Base-by-base conservation (phyloP, 2,797 vertebrate genomes). In the Hapalemur alaotrensis region DNA sequence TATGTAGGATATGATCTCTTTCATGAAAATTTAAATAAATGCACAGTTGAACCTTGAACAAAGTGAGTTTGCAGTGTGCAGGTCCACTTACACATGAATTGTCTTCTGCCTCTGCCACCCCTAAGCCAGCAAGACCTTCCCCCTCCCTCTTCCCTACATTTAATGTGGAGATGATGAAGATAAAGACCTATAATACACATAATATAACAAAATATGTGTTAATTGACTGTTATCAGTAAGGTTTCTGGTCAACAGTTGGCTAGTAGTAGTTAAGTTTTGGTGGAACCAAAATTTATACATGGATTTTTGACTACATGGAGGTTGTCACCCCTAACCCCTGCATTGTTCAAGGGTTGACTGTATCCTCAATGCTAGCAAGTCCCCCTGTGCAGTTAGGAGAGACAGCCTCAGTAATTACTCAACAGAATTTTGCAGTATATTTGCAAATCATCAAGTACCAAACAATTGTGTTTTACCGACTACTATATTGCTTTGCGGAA, bases 21-120 rank as follows among this genome's bases (percentile, higher is more conserved):
- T 38, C 54, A 41, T 95, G 23, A 41, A 59, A 48, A 52, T 80
- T 86, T 83, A 92, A 94, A 95, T 80, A 90, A 83, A 70, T 73
- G 17, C 46, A 25, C 50, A 54, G 75, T 78, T 78, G 75, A 54
- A 22, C 2, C 20, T 78, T 54, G 75, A 54, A 25, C 48, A 78
- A n/a, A 4, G 50, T 2, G n/a, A n/a, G 20, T 78, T 54, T 78
- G 50, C 7, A 78, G n/a, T 15, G 75, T 54, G n/a, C 4, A 35
- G 20, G 22, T 52, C 32, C 20, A 35, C 13, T 54, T 35, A 9
- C 25, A n/a, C 12, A 15, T 54, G 22, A 13, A 25, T 54, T 78
- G 14, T 54, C 50, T 54, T 78, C n/a, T 78, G 48, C n/a, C 13
- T 54, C 50, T 78, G 20, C 32, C n/a, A 78, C 4, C 4, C 17